phyloP scores from a whole-genome alignment of 92 coral and sea anemone genomes.

The Paramuricea clavata region DNA sequence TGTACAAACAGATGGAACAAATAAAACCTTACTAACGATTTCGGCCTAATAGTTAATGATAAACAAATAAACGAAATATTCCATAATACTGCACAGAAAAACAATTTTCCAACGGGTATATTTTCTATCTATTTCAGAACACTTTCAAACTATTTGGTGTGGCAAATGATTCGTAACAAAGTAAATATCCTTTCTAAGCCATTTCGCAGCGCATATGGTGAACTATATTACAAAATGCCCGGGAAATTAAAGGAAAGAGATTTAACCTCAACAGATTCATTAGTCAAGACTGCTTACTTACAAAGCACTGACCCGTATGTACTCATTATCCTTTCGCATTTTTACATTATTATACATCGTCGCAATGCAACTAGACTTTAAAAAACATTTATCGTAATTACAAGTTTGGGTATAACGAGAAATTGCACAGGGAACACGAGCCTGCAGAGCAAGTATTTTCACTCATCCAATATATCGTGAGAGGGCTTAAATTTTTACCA shows the following conservation, averaged over 20 bases:
- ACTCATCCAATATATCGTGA: too few relatives aligned
- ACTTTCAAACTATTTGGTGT: slow-evolving; percentile 93
- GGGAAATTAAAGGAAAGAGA: slow-evolving; percentile 41
- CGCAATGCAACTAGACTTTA: too few relatives aligned
- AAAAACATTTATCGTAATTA: too few relatives aligned
- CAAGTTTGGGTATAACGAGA: too few relatives aligned
- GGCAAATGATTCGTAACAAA: slow-evolving; percentile 98
- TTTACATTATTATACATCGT: background rate
- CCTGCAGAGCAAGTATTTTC: too few relatives aligned
- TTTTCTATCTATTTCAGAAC: slow-evolving; percentile 64
- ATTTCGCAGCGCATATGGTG: slow-evolving; percentile 92
- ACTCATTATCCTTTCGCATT: background rate
- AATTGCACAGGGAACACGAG: too few relatives aligned
- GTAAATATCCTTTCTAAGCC: slow-evolving; percentile 84
- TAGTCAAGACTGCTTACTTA: slow-evolving; percentile 41
- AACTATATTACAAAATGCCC: slow-evolving; percentile 46
- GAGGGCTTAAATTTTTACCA: too few relatives aligned
- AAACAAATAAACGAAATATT: background rate
- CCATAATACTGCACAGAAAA: background rate
- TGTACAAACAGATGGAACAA: too few relatives aligned
- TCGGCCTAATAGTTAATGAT: background rate
- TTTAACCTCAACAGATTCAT: slow-evolving; percentile 35
- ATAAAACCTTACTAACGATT: too few relatives aligned
- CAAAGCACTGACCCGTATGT: slow-evolving; percentile 32
- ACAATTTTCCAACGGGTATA: background rate